Percentiles rank a stretch among this genome's conserved stretches.
Evolutionary conservation across 2,113 vertebrate genomes (phyloP).

Genomic region (Etheostoma spectabile): DNA sequence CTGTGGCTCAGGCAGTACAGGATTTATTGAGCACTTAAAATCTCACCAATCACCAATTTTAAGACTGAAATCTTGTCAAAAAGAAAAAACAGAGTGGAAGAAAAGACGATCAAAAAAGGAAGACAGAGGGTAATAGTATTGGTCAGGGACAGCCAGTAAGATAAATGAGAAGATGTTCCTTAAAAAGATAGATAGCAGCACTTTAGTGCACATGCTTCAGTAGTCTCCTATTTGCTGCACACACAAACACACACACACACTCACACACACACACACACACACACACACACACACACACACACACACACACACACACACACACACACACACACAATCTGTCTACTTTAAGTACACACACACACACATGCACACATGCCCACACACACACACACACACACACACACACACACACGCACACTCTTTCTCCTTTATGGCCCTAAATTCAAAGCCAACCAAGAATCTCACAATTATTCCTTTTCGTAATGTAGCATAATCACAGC

Average conservation of each 20-base stretch:
- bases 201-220: background rate
- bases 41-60: background rate
- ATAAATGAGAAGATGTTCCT: background rate
- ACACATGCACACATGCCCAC: no score
- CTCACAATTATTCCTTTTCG: no score
- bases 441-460: no score
- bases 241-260: conserved; percentile 6
- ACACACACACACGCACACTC: no score
- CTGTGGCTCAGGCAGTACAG: no score
- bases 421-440: no score
- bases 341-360: no score
- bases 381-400: no score
- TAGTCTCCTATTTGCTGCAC: background rate
- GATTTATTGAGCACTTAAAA: background rate
- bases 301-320: no score
- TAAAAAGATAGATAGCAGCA: conserved; percentile 18
- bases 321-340: no score
- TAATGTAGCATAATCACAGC: background rate
- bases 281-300: conserved; percentile 1
- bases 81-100: background rate
- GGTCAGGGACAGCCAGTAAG: background rate
- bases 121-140: background rate
- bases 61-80: no score
- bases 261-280: conserved; percentile 1
- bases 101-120: background rate